phyloP scores from a whole-genome alignment of 2,888 invertebrate genomes.

The Lepetodrilus schrolli region DNA sequence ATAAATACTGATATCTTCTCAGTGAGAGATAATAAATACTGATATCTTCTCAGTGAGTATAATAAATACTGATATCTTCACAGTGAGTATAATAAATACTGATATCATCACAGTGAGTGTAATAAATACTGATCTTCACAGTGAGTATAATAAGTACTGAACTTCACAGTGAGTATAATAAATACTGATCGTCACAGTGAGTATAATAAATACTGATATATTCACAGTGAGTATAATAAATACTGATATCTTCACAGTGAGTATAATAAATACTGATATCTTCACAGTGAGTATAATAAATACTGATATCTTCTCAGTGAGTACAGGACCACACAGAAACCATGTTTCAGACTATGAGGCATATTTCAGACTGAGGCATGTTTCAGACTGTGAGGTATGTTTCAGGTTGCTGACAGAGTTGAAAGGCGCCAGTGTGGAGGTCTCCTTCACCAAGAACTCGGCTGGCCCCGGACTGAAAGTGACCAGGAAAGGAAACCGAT shows the following conservation, averaged over 20 bases:
- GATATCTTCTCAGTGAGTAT: slow-evolving; percentile 81
- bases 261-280: no score
- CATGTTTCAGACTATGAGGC: neutral
- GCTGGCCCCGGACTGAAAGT: slow-evolving; percentile 82
- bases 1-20: neutral
- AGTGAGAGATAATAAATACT: neutral
- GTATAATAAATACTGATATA: slow-evolving; percentile 87
- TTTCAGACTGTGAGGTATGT: neutral
- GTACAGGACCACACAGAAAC: no score
- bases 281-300: neutral
- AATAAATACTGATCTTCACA: no score
- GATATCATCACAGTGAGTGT: no score
- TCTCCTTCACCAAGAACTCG: slow-evolving; percentile 82
- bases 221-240: slow-evolving; percentile 85
- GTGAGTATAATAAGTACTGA: neutral
- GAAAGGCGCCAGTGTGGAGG: slow-evolving; percentile 78
- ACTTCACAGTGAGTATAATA: neutral
- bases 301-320: neutral
- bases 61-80: slow-evolving; percentile 85
- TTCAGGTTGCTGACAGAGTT: slow-evolving; percentile 57
- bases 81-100: slow-evolving; percentile 86
- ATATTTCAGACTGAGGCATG: neutral
- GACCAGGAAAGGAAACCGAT: slow-evolving; percentile 82
- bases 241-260: no score
- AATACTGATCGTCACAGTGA: slow-evolving; percentile 78